phyloP scores from a whole-genome alignment of 2,113 vertebrate genomes.

The Piaya cayana region DNA sequence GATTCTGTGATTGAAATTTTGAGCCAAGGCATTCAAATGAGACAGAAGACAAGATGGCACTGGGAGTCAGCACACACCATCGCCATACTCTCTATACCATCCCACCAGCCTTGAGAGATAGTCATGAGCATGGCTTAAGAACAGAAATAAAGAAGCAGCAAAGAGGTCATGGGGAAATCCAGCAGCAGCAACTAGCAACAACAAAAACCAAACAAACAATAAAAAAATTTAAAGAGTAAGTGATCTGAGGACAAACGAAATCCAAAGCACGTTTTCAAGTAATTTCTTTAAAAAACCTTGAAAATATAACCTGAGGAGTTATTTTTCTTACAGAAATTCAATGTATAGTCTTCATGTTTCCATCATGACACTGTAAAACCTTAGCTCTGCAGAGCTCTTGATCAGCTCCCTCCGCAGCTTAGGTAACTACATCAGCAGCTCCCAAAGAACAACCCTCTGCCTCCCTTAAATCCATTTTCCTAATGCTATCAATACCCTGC shows the following conservation, averaged over 20 bases:
- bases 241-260: not conserved
- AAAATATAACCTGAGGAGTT: not conserved
- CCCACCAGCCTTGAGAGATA: not conserved
- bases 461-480: not conserved
- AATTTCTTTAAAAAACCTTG: not conserved
- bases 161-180: not conserved
- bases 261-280: not conserved
- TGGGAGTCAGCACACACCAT: not conserved
- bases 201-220: not conserved
- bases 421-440: not conserved
- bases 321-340: not conserved
- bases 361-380: not conserved
- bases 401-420: not conserved
- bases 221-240: not conserved
- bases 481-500: not conserved
- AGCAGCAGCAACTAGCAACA: not conserved
- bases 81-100: not conserved
- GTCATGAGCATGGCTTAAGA: not conserved
- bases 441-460: not conserved
- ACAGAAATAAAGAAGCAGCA: not conserved
- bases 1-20: not conserved
- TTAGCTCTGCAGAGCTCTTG: not conserved
- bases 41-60: not conserved
- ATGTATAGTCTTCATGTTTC: not conserved
- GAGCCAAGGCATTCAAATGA: not conserved